Conservation (phyloP, 2,113 vertebrate genomes). For the Ivindomyrus marchei region DNA sequence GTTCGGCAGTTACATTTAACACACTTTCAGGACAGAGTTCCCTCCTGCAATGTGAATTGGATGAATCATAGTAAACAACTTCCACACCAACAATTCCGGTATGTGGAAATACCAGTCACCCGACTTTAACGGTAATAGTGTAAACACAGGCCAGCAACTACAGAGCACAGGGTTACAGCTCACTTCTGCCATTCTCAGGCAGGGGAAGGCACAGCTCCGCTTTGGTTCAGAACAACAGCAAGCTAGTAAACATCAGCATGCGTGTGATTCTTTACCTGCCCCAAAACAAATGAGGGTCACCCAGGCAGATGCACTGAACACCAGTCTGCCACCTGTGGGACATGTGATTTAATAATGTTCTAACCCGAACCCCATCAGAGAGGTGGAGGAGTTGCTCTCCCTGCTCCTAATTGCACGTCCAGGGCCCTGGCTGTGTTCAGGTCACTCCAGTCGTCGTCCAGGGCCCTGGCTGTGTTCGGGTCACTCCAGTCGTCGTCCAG, state of each 20-base stretch:
- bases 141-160: background rate
- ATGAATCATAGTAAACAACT: background rate
- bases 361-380: background rate
- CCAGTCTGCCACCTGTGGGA: background rate
- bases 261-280: background rate
- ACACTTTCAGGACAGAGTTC: background rate
- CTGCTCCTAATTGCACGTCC: background rate
- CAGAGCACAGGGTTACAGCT: background rate
- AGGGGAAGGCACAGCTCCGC: background rate
- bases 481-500: background rate
- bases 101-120: background rate
- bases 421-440: background rate
- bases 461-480: background rate
- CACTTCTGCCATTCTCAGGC: background rate
- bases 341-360: background rate
- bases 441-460: background rate
- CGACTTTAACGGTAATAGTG: background rate
- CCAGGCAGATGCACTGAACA: background rate
- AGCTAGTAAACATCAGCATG: background rate
- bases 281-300: background rate
- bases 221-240: background rate
- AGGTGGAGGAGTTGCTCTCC: background rate
- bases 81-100: background rate
- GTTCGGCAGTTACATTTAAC: background rate
- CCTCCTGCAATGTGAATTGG: background rate